phyloP scores from a whole-genome alignment of 2,797 vertebrate genomes.

The Craterocephalus amniculus region DNA sequence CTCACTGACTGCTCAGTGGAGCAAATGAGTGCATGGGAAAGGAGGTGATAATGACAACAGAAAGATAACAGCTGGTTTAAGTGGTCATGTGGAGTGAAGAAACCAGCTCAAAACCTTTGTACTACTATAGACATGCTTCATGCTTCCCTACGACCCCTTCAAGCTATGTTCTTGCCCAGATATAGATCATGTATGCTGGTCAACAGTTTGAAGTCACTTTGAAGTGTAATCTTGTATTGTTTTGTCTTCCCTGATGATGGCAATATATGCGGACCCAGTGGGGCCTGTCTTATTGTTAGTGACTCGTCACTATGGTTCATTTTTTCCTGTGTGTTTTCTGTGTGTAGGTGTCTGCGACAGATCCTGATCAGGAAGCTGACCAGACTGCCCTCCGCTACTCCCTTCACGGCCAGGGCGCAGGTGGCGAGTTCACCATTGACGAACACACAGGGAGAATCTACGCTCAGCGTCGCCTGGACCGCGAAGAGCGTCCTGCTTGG shows the following conservation, averaged over 20 bases:
- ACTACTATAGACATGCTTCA: background rate
- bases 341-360: slow-evolving; percentile 87
- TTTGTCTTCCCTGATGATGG: too few species aligned
- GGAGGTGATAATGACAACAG: background rate
- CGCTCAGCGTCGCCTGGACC: slow-evolving; percentile 83
- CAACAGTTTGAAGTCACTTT: background rate
- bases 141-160: background rate
- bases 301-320: background rate
- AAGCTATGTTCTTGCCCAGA: too few species aligned
- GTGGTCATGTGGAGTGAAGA: too few species aligned
- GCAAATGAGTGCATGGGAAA: background rate
- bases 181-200: background rate
- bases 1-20: background rate
- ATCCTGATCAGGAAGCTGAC: slow-evolving; percentile 89
- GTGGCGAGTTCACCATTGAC: slow-evolving; percentile 87
- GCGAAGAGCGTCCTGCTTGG: slow-evolving; percentile 86
- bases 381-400: slow-evolving; percentile 87
- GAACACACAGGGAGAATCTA: slow-evolving; percentile 85
- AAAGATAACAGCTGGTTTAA: too few species aligned
- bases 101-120: too few species aligned
- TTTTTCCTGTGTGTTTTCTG: background rate
- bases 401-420: slow-evolving; percentile 88
- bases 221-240: too few species aligned
- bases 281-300: background rate
- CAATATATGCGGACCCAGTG: too few species aligned